A percentile compares a stretch with the other conserved stretches of the same genome.
Evolutionary conservation across 2,113 vertebrate genomes (phyloP).

Genomic region (Saccopteryx leptura): DNA sequence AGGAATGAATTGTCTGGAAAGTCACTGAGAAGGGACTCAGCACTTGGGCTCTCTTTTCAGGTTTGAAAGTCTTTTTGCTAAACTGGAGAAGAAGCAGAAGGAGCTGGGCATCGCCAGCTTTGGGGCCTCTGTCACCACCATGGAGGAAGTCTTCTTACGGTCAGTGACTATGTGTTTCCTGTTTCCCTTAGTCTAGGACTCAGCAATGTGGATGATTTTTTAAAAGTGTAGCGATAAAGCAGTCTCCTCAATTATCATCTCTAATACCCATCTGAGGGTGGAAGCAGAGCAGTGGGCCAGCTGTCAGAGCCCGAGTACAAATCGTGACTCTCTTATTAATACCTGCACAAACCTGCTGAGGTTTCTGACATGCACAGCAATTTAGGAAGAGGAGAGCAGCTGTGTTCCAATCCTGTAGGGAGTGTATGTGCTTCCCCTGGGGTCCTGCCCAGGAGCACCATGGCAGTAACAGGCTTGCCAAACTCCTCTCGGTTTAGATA

Average conservation of each 20-base stretch:
- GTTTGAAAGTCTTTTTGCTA: constrained; percentile 96
- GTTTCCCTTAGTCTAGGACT: accelerated
- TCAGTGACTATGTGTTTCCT: constrained; percentile 66
- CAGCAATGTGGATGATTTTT: background rate
- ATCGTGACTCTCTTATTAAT: background rate
- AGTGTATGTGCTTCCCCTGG: background rate
- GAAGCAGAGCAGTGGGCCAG: background rate
- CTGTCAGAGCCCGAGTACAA: background rate
- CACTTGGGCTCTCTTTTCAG: constrained; percentile 81
- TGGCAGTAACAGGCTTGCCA: background rate
- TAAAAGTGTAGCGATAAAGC: background rate
- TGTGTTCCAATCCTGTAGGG: background rate
- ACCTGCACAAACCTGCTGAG: background rate
- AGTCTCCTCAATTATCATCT: background rate
- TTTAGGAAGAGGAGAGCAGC: background rate
- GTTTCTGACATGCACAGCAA: background rate
- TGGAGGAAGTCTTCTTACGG: constrained; percentile 99
- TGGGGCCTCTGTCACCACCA: constrained; percentile 97
- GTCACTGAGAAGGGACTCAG: background rate
- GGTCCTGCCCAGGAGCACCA: background rate
- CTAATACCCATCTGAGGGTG: accelerated
- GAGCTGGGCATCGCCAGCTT: constrained; percentile 98
- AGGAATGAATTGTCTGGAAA: background rate
- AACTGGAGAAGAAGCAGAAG: constrained; percentile 96
- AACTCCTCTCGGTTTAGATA: background rate